Evolutionary conservation across 2,113 vertebrate genomes (phyloP), one percentile per base, ranked within the genome.

Genomic region (Microcebus ravelobensis): DNA sequence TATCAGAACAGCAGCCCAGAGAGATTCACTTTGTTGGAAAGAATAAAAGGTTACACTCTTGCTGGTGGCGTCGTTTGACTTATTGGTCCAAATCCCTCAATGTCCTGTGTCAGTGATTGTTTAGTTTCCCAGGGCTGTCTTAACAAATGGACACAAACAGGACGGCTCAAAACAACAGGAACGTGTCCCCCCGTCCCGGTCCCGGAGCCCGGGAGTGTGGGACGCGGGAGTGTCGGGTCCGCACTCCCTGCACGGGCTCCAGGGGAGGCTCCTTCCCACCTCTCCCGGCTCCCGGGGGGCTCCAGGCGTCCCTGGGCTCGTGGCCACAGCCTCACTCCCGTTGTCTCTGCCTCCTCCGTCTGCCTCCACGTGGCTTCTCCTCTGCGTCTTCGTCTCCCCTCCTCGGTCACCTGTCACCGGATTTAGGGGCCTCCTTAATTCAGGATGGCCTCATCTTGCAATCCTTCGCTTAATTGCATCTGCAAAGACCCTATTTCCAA

Each of bases 31-130:
- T 12, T 4, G 20, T 29, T 27, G 8, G 25, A 61, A 14, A 29
- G 34, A 25, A 42, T 27, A 52, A 21, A 2, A 42, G 8, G 6
- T 63, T 8, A 31, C 0, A 4, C 2, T 6, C 6, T 1, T 39
- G 39, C 59, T 29, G 55, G 59, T 29, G 59, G 59, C 59, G 12
- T 29, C 8, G 14, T 18, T 77, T 42, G 27, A 23, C 42, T 6
- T 10, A 34, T 12, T 17, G 50, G 17, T 36, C 9, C 9, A 3
- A 29, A 48, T 12, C 29, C 21, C 14, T 59, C 23, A 73, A 5
- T 8, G 2, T 17, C 48, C 2, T 45, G 2, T 25, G 7, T 25
- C 45, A 25, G 36, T 3, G 63, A n/a, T 25, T 3, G 15, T 15
- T 25, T 4, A 25, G 14, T 5, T 8, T 48, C 39, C 63, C 5